These are phyloP conservation scores for Scrobipalpa atriplicella DNA, from an alignment of 2,888 invertebrate genomes.

Conservation along the genomic window DNA sequence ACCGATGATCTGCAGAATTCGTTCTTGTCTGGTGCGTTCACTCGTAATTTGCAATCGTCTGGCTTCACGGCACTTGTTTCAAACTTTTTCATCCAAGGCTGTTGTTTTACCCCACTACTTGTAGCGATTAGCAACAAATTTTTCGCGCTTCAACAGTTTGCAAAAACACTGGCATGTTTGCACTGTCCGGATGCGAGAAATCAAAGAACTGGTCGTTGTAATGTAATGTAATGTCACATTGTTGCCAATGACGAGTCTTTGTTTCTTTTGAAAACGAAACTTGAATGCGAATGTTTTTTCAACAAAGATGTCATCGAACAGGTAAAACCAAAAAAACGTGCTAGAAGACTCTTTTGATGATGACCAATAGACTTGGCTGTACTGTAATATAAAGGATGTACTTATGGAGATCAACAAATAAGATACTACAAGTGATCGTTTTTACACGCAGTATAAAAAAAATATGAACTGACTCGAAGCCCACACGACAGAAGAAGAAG, in stretches of 20 bases:
- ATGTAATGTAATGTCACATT: slow-evolving; percentile 36
- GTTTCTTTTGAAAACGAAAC: slow-evolving; percentile 33
- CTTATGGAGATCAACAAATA: neutral
- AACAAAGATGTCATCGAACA: slow-evolving; percentile 34
- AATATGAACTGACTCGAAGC: no score
- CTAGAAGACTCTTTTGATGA: slow-evolving; percentile 3
- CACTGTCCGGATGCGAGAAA: slow-evolving; percentile 32
- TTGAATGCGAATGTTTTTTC: slow-evolving; percentile 31
- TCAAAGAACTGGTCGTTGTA: slow-evolving; percentile 32
- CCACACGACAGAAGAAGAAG: no score
- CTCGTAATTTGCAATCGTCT: slow-evolving; percentile 11
- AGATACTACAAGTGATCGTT: no score
- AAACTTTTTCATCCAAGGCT: slow-evolving; percentile 44
- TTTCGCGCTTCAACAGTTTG: slow-evolving; percentile 42
- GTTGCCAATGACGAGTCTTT: slow-evolving; percentile 32
- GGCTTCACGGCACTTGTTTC: slow-evolving; percentile 13
- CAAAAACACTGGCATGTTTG: slow-evolving; percentile 37
- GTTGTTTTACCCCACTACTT: slow-evolving; percentile 36
- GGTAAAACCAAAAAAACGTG: slow-evolving; percentile 1
- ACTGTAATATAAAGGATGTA: neutral
- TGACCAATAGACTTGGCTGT: slow-evolving; percentile 11
- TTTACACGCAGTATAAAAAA: no score
- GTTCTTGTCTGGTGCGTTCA: slow-evolving; percentile 27
- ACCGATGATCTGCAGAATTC: slow-evolving; percentile 38
- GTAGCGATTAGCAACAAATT: slow-evolving; percentile 39